Evolutionary conservation across 2,113 vertebrate species (phyloP).

Genomic region (Centrocercus urophasianus): DNA sequence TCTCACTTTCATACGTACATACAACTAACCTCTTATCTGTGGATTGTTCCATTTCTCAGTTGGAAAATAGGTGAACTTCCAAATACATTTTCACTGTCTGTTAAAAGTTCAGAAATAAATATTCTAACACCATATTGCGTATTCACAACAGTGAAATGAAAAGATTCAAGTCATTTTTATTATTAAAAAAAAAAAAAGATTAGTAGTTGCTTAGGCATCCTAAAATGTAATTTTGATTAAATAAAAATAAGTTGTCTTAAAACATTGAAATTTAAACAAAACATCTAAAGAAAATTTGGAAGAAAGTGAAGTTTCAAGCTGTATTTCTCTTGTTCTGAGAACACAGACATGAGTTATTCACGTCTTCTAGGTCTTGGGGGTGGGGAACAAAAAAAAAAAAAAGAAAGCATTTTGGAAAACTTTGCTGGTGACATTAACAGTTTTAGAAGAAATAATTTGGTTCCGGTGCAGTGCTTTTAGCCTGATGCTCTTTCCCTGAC

Average conservation of each 20-base stretch:
- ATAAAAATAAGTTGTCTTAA: not conserved
- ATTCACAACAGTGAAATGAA: not conserved
- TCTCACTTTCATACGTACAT: not conserved
- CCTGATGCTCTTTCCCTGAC: not conserved
- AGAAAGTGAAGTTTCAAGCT: not conserved
- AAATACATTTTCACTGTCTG: not conserved
- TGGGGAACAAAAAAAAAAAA: too few relatives aligned
- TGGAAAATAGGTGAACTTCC: not conserved
- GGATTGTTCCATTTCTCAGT: not conserved
- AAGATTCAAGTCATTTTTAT: not conserved
- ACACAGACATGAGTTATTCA: not conserved
- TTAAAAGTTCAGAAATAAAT: not conserved
- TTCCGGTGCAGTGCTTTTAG: not conserved
- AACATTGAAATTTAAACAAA: not conserved
- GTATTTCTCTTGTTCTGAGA: not conserved
- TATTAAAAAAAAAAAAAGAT: not conserved
- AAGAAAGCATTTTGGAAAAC: not conserved
- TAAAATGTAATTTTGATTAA: not conserved
- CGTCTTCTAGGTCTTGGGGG: not conserved
- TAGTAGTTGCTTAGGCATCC: not conserved
- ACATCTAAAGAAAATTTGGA: not conserved
- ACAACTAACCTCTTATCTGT: not conserved
- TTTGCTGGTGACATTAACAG: not conserved
- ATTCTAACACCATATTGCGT: not conserved
- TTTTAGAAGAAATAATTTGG: not conserved